These are phyloP conservation scores for Acromyrmex echinatior DNA, from an alignment of 1,140 invertebrate genomes.

Conservation along the genomic window DNA sequence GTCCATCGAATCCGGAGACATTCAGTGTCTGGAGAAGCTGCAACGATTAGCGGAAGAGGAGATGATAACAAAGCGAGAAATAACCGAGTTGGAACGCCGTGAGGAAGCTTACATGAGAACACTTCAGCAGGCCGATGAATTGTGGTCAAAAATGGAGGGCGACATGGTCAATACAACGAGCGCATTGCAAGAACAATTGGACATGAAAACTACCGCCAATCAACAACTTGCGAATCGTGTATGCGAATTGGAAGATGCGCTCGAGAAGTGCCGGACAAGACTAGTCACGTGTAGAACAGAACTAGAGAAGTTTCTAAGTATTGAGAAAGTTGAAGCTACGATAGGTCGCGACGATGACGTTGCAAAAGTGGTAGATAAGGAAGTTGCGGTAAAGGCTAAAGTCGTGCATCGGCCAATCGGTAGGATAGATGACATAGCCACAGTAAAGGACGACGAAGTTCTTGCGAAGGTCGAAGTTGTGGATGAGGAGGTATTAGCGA, in stretches of 20 bases:
- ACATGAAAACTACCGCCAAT: constrained; percentile 76
- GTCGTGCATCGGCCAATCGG: constrained; percentile 34
- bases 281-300: constrained; percentile 53
- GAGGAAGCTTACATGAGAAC: constrained; percentile 91
- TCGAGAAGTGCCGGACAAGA: constrained; percentile 64
- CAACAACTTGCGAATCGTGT: constrained; percentile 75
- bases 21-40: constrained; percentile 80
- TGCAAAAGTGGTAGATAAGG: constrained; percentile 52
- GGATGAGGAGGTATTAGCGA: neutral
- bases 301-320: constrained; percentile 68
- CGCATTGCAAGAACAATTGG: constrained; percentile 81
- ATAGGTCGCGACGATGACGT: constrained; percentile 74
- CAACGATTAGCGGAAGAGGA: constrained; percentile 79
- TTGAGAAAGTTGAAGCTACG: constrained; percentile 58
- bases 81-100: constrained; percentile 89
- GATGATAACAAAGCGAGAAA: constrained; percentile 84
- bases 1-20: constrained; percentile 77
- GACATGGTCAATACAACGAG: constrained; percentile 76
- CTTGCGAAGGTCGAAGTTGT: neutral
- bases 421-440: constrained; percentile 34
- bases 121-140: constrained; percentile 91
- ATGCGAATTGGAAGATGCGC: constrained; percentile 74
- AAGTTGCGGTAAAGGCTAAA: neutral
- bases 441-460: constrained; percentile 50
- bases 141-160: constrained; percentile 91